Base-by-base conservation (phyloP, 92 coral and sea anemone species). In the Pocillopora meandrina region DNA sequence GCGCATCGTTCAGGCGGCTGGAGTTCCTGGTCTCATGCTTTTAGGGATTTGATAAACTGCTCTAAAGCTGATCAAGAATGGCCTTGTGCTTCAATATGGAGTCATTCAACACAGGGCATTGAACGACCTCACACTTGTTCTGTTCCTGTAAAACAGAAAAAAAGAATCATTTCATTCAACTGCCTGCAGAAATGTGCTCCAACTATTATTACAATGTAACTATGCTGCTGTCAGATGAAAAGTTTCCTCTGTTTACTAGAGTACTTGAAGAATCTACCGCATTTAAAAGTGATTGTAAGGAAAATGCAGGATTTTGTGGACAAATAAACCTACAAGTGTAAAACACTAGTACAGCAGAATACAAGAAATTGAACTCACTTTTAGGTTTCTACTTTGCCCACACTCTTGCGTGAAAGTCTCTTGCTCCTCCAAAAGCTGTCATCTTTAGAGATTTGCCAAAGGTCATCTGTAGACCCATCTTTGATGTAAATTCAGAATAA, bases 1-100 rank as follows among this genome's bases (percentile, higher is more conserved):
- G 97, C 72, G 93, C 90, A 20, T 87, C 88, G 9, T 93, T 91
- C 10, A 91, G 80, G 61, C 87, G 88, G 60, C 52, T 56, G 80
- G 89, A 3, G 91, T 90, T 74, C 66, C 81, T 57, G 90, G 78
- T 85, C 96, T 74, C 86, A 90, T 79, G 56, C 84, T 82, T 68
- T 56, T 17, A n/a, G 92, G 90, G 90, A 26, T 79, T 86, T 61
- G 87, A 80, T 42, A 85, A 71, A 26, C 94, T 92, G 49, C 78
- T 91, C 69, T 90, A 71, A 15, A 91, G 62, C 83, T 91, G 94
- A 65, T 85, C 92, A 70, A 91, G 88, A 21, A 75, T 19, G 33
- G 87, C 84, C 71, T 88, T 84, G 86, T 88, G 90, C 84, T 91
- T 88, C 58, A 85, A 62, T n/a, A 91, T 71, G 63, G 84, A 71